Evolutionary conservation across 1,140 invertebrate species (phyloP), one percentile per base, ranked within the genome.

Genomic region (Calosoma granatense): DNA sequence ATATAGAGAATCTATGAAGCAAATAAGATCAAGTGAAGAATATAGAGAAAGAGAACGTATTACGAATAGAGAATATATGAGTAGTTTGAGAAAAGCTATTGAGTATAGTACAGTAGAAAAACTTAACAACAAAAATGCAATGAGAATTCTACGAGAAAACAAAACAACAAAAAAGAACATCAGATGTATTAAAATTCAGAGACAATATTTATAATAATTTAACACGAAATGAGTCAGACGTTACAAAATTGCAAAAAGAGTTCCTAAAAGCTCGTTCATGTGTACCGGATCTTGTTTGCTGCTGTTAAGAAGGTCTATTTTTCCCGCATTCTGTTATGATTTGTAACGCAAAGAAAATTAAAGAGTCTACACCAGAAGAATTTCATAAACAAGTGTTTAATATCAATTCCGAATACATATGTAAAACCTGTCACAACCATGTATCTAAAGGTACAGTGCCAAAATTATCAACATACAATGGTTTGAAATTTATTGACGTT

Each of bases 381-480:
- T 36, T 36, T 36, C n/a, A 9, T 36, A n/a, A n/a, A 9, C 6
- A 36, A 36, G n/a, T 36, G 6, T 36, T 36, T n/a, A 36, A 36
- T 36, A 9, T 36, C n/a, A 9, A 36, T 36, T 36, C 26, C 6
- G n/a, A 9, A 43, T 39, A 43, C 17, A 56, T 36, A 15, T 57
- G 47, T 19, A 53, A 30, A 53, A 53, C 21, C 9, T 39, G 22
- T 53, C 53, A 22, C n/a, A 54, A 15, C 36, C 20, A 55, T 20
- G 56, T 43, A 12, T 53, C 56, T 21, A 55, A 58, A 53, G 19
- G 19, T 22, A 14, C 11, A 3, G 20, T 60, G 20, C 59, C 59
- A n/a, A 14, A 20, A 58, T 22, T 22, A 2, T 22, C 1, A 58
- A 20, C 22, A 23, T 41, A 43, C 47, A 1, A 22, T 60, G 53